Base-by-base conservation (phyloP, 2,888 invertebrate species). In the Hirtodrosophila trivittata region DNA sequence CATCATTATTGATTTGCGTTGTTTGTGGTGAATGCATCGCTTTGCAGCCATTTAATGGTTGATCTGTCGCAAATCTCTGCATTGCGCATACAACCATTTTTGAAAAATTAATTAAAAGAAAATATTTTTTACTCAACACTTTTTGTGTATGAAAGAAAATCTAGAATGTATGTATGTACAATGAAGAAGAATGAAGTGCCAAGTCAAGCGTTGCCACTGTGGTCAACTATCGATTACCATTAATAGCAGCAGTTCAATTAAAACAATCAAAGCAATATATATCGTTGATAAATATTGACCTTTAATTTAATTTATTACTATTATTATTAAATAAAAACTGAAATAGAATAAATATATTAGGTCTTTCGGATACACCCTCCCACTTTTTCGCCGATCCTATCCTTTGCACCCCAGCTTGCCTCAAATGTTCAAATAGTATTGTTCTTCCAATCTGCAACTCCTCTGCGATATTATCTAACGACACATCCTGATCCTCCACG, bases 11-110 rank as follows among this genome's bases (percentile, higher is more conserved):
- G 1, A 16, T 35, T 18, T 67, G 47, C 4, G 37, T n/a, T 16
- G 46, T 30, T 42, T 58, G 42, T 14, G 18, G 37, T 8, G 62
- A 32, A 13, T 60, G 62, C 45, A 60, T 42, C 0, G 52, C 43
- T 14, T 32, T 43, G 38, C 69, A 68, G 10, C 18, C 47, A 21
- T 55, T 41, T 1, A 54, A 26, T 47, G 55, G 56, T 75, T 70
- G 46, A 13, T 57, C 46, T 30, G 46, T 39, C 13, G 47, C 49
- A 51, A 41, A 71, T 39, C 57, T 54, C 60, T 72, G 72, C 72
- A 72, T 57, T 37, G 66, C 43, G 72, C 72, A 72, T 52, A 75
- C 66, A 70, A 72, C 72, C 72, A 72, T 72, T 54, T 43, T 70
- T 38, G 18, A 9, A 21, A 30, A 30, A 6, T 10, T 21, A 35